These are phyloP conservation scores for Shargacucullia verbasci DNA, from an alignment of 2,888 invertebrate species.

Conservation along the genomic window DNA sequence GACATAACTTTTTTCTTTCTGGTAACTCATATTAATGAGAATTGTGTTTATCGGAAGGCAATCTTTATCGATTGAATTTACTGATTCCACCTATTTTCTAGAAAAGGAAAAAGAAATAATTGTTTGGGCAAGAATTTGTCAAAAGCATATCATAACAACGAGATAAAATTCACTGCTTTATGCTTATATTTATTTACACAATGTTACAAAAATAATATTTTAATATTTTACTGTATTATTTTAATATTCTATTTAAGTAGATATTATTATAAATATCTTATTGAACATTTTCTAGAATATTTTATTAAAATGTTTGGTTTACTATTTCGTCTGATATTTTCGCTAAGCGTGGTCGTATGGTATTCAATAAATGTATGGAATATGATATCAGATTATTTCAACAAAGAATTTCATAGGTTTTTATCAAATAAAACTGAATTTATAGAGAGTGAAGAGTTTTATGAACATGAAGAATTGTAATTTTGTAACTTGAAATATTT, in stretches of 20 bases:
- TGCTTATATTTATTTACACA: not conserved
- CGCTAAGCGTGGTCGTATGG: slow-evolving; percentile 92
- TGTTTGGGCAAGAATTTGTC: not conserved
- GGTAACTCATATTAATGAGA: too few species aligned
- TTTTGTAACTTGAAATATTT: not conserved
- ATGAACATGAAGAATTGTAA: slow-evolving; percentile 43
- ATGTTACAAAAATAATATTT: too few species aligned
- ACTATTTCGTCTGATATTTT: slow-evolving; percentile 90
- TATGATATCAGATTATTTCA: slow-evolving; percentile 93
- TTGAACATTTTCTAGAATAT: not conserved
- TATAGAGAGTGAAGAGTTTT: slow-evolving; percentile 29
- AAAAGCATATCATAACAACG: not conserved
- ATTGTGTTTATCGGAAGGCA: too few species aligned
- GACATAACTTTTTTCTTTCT: not conserved
- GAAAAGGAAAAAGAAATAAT: too few species aligned
- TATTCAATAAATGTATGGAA: slow-evolving; percentile 92
- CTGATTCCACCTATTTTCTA: too few species aligned
- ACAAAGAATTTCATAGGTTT: slow-evolving; percentile 91
- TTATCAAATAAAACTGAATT: slow-evolving; percentile 74
- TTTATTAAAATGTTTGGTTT: slow-evolving; percentile 89
- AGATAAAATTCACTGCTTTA: not conserved
- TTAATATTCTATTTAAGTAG: too few species aligned
- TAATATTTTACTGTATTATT: too few species aligned
- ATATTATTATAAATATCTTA: not conserved
- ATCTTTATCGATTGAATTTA: too few species aligned